Evolutionary conservation across 2,113 vertebrate species (phyloP).

Genomic region (Menura novaehollandiae): DNA sequence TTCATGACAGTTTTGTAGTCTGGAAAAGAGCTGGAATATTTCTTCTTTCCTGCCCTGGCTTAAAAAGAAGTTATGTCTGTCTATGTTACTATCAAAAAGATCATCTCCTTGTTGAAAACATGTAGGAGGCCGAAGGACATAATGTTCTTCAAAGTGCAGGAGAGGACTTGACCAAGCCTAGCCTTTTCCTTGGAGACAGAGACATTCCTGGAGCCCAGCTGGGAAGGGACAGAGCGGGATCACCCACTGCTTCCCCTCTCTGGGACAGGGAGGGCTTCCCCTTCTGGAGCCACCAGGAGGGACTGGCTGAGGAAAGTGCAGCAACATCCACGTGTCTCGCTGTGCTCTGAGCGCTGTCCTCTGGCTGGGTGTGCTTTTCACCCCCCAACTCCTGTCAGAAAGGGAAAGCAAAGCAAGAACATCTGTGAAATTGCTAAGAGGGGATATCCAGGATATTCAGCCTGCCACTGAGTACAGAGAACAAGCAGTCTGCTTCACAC

Average conservation of each 20-base stretch:
- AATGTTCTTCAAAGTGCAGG: neutral
- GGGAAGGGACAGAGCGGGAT: neutral
- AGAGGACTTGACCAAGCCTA: neutral
- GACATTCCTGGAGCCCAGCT: neutral
- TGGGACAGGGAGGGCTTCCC: neutral
- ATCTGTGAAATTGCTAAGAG: too few relatives aligned
- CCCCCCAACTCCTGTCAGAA: too few relatives aligned
- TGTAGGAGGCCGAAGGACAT: neutral
- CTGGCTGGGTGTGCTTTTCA: neutral
- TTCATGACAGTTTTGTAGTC: neutral
- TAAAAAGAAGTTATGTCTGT: neutral
- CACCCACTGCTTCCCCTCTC: neutral
- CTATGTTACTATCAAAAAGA: neutral
- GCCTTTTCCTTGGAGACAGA: neutral
- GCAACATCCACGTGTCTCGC: fast-evolving
- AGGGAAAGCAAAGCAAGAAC: too few relatives aligned
- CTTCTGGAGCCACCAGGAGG: neutral
- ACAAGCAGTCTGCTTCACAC: neutral
- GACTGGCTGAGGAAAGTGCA: neutral
- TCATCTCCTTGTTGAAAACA: neutral
- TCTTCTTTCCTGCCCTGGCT: neutral
- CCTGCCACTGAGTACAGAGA: too few relatives aligned
- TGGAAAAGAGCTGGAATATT: neutral
- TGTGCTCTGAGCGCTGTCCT: neutral
- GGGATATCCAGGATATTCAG: too few relatives aligned